Conservation (phyloP, 2,797 vertebrate genomes). For the Paramormyrops hopkinsi region DNA sequence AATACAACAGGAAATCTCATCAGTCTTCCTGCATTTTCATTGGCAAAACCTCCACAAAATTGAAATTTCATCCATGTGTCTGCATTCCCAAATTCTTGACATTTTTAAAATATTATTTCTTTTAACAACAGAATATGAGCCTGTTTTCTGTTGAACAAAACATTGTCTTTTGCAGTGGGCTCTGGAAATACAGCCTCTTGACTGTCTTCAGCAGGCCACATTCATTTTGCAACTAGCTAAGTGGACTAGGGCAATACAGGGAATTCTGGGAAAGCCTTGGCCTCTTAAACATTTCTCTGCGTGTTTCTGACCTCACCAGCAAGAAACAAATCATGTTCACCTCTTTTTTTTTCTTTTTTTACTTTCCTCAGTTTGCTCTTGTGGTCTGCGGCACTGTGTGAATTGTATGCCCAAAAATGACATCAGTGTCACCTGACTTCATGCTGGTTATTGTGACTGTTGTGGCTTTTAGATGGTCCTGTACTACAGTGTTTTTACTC, state of each 20-base stretch:
- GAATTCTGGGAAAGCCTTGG: not conserved
- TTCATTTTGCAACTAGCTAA: constrained; percentile 35
- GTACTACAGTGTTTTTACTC: not conserved
- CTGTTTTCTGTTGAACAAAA: constrained; percentile 40
- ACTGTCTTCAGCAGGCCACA: constrained; percentile 29
- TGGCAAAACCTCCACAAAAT: constrained; percentile 66
- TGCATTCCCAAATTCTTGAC: constrained; percentile 76
- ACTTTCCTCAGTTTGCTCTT: not conserved
- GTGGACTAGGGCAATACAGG: constrained; percentile 30
- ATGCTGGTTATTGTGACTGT: not conserved
- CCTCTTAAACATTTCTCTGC: not conserved
- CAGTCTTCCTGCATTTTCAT: constrained; percentile 62
- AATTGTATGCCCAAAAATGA: not conserved
- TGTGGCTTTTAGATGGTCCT: not conserved
- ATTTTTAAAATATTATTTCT: constrained; percentile 67
- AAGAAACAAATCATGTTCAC: constrained; percentile 20
- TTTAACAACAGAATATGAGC: constrained; percentile 62
- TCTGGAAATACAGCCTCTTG: constrained; percentile 31
- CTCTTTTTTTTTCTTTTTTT: not conserved
- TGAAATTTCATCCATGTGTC: constrained; percentile 70
- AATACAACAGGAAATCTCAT: constrained; percentile 71
- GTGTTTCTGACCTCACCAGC: constrained; percentile 19
- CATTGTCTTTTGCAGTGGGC: constrained; percentile 26
- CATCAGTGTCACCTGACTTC: not conserved
- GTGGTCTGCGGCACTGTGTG: not conserved